Evolutionary conservation across 2,113 vertebrate species (phyloP), one percentile per base, ranked within the genome.

Genomic region (Brachionichthys hirsutus): DNA sequence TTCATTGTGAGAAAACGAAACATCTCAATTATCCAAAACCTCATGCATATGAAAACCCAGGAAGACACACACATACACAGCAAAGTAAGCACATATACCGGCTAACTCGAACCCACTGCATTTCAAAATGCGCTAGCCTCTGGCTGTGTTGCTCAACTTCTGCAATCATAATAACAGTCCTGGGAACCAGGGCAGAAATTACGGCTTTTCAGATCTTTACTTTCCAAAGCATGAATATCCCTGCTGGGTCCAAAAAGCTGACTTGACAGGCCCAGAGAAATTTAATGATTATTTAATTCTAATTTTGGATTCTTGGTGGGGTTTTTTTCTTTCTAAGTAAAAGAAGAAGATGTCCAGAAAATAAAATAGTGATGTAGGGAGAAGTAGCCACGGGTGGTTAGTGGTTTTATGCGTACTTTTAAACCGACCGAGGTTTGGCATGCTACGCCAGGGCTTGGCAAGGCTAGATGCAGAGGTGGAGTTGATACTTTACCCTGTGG

Each of bases 221-320:
- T 89, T 85, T 86, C 60, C 60, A 50, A 83, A 84, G 84, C 75
- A 70, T 58, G 60, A 83, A 84, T 68, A 79, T 84, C 70, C 86
- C 77, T 68, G 70, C 73, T 50, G 49, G 51, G 63, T 55, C 70
- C 57, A 65, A 71, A 78, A 81, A 87, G 64, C 81, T 62, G 61
- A 82, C 70, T 80, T 82, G 81, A 87, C 85, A 83, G 70, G 44
- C 69, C 50, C 54, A 62, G 44, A 78, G 58, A 73, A 82, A 82
- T 42, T 61, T 80, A 81, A 82, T 68, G 86, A 83, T 61, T 35
- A 71, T 79, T 77, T 54, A 6, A 13, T 66, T 54, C 54, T 74
- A 36, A 80, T 76, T 44, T 54, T 16, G 36, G 56, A 20, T 30
- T 30, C 24, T 8, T 30, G 12, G 36, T 38, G 3, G 8, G 9